A percentile compares a stretch with the other conserved stretches of the same genome.
Conservation (phyloP, 2,888 invertebrate species). For the Dryobota labecula region DNA sequence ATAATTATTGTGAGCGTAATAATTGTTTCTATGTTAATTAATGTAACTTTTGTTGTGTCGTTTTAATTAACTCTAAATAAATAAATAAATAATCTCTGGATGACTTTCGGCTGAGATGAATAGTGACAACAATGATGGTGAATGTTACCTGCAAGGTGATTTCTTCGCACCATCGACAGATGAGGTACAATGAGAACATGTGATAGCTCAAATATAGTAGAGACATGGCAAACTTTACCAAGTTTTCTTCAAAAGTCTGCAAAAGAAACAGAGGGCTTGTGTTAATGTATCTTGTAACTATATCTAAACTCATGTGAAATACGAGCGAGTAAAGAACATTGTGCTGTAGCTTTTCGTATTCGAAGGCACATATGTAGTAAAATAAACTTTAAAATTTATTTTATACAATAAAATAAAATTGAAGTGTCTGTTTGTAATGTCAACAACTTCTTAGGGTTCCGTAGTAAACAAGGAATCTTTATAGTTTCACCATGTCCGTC, state of each 20-base stretch:
- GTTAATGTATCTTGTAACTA: not conserved
- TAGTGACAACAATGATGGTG: not conserved
- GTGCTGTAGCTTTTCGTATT: too few species aligned
- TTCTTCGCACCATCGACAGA: conserved; percentile 86
- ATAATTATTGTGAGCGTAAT: too few species aligned
- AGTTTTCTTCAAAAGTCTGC: conserved; percentile 76
- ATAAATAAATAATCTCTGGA: too few species aligned
- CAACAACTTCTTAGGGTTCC: too few species aligned
- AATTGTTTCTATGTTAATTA: too few species aligned
- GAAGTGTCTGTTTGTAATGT: too few species aligned
- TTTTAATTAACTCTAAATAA: too few species aligned
- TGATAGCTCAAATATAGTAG: conserved; percentile 82
- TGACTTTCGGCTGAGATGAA: not conserved
- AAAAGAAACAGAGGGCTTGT: conserved; percentile 39
- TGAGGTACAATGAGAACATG: conserved; percentile 80
- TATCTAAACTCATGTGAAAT: not conserved
- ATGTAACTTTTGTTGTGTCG: too few species aligned
- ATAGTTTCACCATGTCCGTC: too few species aligned
- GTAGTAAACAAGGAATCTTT: too few species aligned
- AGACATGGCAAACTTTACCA: conserved; percentile 80
- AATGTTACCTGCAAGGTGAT: conserved; percentile 79
- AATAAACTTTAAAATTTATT: too few species aligned
- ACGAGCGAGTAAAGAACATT: not conserved
- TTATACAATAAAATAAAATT: too few species aligned
- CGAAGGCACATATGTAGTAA: not conserved